Evolutionary conservation across 2,113 vertebrate species (phyloP).

Genomic region (Pelmatolapia mariae): DNA sequence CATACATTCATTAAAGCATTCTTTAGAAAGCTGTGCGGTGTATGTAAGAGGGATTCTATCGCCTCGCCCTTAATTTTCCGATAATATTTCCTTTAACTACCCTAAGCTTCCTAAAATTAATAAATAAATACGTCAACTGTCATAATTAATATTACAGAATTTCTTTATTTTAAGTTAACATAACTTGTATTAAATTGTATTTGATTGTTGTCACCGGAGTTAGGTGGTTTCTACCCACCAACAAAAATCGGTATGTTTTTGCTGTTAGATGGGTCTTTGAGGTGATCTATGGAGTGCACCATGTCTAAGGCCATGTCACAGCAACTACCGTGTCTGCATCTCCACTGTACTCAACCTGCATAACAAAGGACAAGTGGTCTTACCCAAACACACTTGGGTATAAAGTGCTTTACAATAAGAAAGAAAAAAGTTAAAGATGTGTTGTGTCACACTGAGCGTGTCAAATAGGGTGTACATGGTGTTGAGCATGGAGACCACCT

Average conservation of each 20-base stretch:
- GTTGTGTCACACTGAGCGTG: constrained; percentile 74
- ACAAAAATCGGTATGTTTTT: constrained; percentile 75
- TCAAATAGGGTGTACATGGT: constrained; percentile 75
- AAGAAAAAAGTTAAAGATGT: constrained; percentile 59
- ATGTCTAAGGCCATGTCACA: constrained; percentile 77
- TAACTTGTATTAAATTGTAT: neutral
- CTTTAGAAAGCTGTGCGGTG: neutral
- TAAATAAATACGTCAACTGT: neutral
- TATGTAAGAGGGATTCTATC: neutral
- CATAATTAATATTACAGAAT: neutral
- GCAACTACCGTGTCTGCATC: constrained; percentile 74
- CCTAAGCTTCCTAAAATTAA: neutral
- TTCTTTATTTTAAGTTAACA: neutral
- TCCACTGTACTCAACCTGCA: constrained; percentile 69
- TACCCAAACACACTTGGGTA: neutral
- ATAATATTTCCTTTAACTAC: neutral
- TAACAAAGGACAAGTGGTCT: neutral
- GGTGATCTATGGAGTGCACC: constrained; percentile 73
- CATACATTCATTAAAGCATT: neutral
- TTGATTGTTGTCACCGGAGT: neutral
- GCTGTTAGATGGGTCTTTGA: constrained; percentile 72
- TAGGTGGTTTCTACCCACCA: constrained; percentile 31
- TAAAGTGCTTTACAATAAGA: neutral
- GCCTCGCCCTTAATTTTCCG: neutral
- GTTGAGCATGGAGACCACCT: constrained; percentile 75